phyloP scores from a whole-genome alignment of 2,888 invertebrate species.

The Diaphora mendica region DNA sequence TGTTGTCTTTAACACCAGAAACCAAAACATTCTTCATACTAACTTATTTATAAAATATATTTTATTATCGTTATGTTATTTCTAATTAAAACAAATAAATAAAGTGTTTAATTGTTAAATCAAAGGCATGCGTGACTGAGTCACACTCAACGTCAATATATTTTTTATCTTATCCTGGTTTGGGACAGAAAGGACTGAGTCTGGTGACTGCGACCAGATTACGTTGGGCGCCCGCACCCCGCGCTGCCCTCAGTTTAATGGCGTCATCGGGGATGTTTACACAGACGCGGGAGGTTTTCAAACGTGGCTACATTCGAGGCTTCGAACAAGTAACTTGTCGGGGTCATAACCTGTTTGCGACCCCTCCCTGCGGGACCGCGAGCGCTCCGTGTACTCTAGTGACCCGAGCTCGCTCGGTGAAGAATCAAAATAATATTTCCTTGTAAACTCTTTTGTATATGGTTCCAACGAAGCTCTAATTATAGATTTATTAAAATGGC shows the following conservation, averaged over 20 bases:
- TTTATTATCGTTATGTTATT: neutral
- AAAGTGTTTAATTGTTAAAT: slow-evolving; percentile 50
- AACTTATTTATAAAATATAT: neutral
- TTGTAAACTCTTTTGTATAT: slow-evolving; percentile 30
- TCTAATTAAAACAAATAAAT: slow-evolving; percentile 19
- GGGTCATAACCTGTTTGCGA: slow-evolving; percentile 87
- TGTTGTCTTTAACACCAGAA: neutral
- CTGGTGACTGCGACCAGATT: slow-evolving; percentile 63
- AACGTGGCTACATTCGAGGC: slow-evolving; percentile 73
- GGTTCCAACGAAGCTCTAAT: slow-evolving; percentile 14
- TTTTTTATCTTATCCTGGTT: slow-evolving; percentile 83
- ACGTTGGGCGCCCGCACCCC: slow-evolving; percentile 56
- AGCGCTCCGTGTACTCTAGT: slow-evolving; percentile 76
- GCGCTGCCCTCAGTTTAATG: slow-evolving; percentile 37
- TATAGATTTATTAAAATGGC: slow-evolving; percentile 3
- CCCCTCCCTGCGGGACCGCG: slow-evolving; percentile 81
- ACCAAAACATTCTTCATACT: neutral
- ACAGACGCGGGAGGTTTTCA: slow-evolving; percentile 64
- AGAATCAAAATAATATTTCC: slow-evolving; percentile 64
- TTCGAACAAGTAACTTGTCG: slow-evolving; percentile 85
- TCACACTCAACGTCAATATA: slow-evolving; percentile 71
- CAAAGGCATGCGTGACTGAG: slow-evolving; percentile 61
- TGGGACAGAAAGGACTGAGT: slow-evolving; percentile 76
- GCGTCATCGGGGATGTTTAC: slow-evolving; percentile 52
- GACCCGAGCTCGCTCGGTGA: slow-evolving; percentile 69